These are phyloP conservation scores for Diuraphis noxia DNA, from an alignment of 1,140 invertebrate genomes.

Conservation along the genomic window DNA sequence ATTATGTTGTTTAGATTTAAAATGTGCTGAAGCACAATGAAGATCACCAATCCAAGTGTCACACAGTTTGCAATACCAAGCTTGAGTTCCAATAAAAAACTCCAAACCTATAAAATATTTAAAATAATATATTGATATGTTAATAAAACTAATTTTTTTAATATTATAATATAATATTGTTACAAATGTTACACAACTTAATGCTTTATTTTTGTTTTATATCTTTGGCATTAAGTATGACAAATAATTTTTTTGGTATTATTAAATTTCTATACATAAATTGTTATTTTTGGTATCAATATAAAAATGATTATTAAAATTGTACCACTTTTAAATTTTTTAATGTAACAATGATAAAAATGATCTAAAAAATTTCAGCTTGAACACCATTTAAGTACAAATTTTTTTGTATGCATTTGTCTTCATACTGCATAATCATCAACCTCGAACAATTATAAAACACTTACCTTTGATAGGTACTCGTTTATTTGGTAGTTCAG, in stretches of 20 bases:
- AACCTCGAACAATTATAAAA: neutral
- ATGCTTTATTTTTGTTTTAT: neutral
- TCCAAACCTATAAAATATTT: slow-evolving; percentile 69
- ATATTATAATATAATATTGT: neutral
- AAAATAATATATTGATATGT: neutral
- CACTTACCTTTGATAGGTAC: slow-evolving; percentile 76
- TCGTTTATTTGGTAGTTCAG: slow-evolving; percentile 73
- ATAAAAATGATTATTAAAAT: neutral
- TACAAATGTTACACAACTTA: neutral
- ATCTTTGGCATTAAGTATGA: neutral
- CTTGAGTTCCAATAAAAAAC: slow-evolving; percentile 80
- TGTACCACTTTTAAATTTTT: neutral
- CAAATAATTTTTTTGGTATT: neutral
- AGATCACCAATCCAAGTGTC: slow-evolving; percentile 84
- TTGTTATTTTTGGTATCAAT: too few relatives aligned
- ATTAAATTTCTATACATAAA: neutral
- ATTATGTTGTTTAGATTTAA: slow-evolving; percentile 76
- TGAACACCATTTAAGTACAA: neutral
- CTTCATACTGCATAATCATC: neutral
- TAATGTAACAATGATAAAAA: neutral
- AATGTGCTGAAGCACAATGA: slow-evolving; percentile 80
- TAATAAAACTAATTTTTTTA: neutral
- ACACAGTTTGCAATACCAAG: slow-evolving; percentile 88
- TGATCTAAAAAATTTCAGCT: neutral
- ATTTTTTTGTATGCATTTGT: neutral